Conservation (phyloP, 2,797 vertebrate genomes). For the Gymnodraco acuticeps region DNA sequence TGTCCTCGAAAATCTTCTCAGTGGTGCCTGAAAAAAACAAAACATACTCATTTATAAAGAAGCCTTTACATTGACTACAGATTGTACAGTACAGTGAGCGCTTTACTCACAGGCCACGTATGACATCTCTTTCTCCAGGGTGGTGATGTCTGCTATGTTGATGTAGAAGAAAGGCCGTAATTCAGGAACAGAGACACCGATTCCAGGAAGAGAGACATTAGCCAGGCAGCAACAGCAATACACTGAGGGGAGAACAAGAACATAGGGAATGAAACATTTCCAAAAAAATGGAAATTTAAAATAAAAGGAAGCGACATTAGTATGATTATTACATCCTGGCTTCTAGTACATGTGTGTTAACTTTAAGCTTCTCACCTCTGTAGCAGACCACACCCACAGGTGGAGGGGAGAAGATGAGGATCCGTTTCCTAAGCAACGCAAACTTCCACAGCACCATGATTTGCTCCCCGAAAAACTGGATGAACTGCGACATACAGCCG, state of each 20-base stretch:
- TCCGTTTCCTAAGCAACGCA: slow-evolving; percentile 95
- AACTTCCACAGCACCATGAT: slow-evolving; percentile 99
- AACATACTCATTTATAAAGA: neutral
- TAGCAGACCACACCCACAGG: slow-evolving; percentile 98
- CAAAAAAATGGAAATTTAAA: neutral
- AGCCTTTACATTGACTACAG: neutral
- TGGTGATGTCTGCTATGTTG: slow-evolving; percentile 95
- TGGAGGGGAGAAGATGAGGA: slow-evolving; percentile 97
- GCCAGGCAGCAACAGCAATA: slow-evolving; percentile 98
- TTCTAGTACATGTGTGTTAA: neutral
- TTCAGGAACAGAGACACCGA: slow-evolving; percentile 92
- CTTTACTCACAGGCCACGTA: slow-evolving; percentile 96
- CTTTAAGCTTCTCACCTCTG: slow-evolving; percentile 87
- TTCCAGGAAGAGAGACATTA: slow-evolving; percentile 94
- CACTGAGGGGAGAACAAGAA: slow-evolving; percentile 79
- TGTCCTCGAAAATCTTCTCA: slow-evolving; percentile 99
- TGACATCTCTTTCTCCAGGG: slow-evolving; percentile 93
- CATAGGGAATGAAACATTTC: slow-evolving; percentile 2
- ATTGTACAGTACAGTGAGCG: neutral
- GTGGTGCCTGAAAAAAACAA: slow-evolving; percentile 90
- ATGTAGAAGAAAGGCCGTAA: slow-evolving; percentile 98
- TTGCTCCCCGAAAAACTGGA: slow-evolving; percentile 98
- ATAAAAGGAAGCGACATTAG: neutral
- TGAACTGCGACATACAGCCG: slow-evolving; percentile 99
- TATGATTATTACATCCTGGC: neutral